Base-by-base conservation (phyloP, 2,888 invertebrate genomes). In the Leucophenga montana region DNA sequence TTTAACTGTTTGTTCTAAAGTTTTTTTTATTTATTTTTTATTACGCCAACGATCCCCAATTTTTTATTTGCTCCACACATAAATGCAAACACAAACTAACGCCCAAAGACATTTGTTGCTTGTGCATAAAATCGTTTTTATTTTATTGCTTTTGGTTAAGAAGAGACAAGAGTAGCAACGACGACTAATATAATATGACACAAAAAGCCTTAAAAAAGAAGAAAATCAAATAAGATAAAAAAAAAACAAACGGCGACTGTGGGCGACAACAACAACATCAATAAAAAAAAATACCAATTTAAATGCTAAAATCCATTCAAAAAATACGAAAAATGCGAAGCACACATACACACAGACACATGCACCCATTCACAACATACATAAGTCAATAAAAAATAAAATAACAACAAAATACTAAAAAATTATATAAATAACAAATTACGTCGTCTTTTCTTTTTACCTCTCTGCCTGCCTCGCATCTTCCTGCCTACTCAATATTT, bases 261-360 rank as follows among this genome's bases (percentile, higher is more conserved):
- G 80, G 84, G 82, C 85, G 81, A 80, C 85, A 82, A 78, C 75
- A 78, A 75, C 54, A 59, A 59, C 85, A 85, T 78, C 85, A 82
- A 78, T 75, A 78, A 75, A 53, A 59, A 59, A 75, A 80, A 79
- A 83, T 72, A 77, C 74, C 77, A 82, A 85, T 82, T 82, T 82
- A 82, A 85, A 82, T 82, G 84, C 75, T 84, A 66, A 78, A 53
- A 62, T 74, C 71, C 65, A 75, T 78, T 75, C 73, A 77, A 74
- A 72, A 66, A 56, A 69, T 27, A 57, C 54, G 54, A 82, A 77
- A 74, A 71, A 80, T 82, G 78, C 78, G 74, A 78, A 82, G 78
- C 61, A 54, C 61, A 66, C n/a, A 61, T 33, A 39, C 22, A 66
- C 59, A 70, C 61, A 54, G 54, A 66, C n/a, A 61, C 50, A 39